Conservation (phyloP, 2,888 invertebrate genomes). For the Erebia palarica region DNA sequence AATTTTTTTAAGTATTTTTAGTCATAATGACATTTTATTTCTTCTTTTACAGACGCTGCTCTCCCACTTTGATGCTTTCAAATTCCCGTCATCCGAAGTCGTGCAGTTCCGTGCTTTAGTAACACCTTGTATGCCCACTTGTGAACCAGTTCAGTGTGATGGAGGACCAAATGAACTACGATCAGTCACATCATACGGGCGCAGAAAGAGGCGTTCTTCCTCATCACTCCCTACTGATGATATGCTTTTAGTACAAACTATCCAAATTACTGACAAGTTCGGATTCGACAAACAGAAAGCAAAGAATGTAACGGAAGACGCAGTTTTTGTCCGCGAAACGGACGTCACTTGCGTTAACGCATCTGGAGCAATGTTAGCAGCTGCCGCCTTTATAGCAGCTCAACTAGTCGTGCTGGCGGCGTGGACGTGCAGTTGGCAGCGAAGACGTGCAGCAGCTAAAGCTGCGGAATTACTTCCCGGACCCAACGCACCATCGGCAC, state of each 20-base stretch:
- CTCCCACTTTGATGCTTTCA: conserved; percentile 97
- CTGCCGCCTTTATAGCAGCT: conserved; percentile 91
- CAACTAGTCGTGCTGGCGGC: conserved; percentile 94
- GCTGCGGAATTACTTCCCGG: conserved; percentile 86
- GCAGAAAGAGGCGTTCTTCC: conserved; percentile 88
- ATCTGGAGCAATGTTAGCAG: conserved; percentile 91
- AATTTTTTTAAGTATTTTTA: not conserved
- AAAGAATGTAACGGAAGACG: conserved; percentile 85
- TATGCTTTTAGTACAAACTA: conserved; percentile 93
- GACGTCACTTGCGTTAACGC: conserved; percentile 87
- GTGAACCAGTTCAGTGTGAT: conserved; percentile 95
- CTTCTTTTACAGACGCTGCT: conserved; percentile 85
- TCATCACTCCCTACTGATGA: conserved; percentile 86
- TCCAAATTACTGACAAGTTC: conserved; percentile 96
- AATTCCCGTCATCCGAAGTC: conserved; percentile 96
- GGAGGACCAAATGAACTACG: conserved; percentile 92
- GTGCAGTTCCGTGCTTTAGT: conserved; percentile 98
- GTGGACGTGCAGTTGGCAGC: conserved; percentile 94
- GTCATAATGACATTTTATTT: not conserved
- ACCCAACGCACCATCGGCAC: conserved; percentile 80
- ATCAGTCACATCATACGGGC: conserved; percentile 92
- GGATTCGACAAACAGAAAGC: conserved; percentile 89
- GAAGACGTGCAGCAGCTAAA: conserved; percentile 86
- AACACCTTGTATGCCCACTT: conserved; percentile 96
- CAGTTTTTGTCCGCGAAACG: conserved; percentile 86